A percentile compares a stretch with the other conserved stretches of the same genome.
Conservation (phyloP, 2,888 invertebrate genomes). For the Lymantria monacha region DNA sequence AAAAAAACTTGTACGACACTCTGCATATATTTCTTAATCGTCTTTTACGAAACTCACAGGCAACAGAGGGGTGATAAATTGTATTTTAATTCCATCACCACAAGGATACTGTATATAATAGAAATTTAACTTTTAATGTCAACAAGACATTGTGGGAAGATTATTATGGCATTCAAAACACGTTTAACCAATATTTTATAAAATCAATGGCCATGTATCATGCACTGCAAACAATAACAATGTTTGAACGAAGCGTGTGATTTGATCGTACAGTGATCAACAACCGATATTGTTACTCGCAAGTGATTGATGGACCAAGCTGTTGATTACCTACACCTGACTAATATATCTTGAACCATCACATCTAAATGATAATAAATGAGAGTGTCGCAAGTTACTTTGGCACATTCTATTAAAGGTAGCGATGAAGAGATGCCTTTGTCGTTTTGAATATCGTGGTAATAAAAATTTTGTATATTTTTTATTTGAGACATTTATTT, state of each 20-base stretch:
- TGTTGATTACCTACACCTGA: conserved; percentile 29
- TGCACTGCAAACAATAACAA: conserved; percentile 23
- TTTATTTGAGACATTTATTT: neutral
- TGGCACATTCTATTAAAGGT: neutral
- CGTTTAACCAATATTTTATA: conserved; percentile 9
- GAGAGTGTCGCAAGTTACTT: conserved; percentile 1
- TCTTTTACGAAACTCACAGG: no score
- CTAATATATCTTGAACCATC: conserved; percentile 15
- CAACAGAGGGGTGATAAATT: no score
- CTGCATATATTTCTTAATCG: no score
- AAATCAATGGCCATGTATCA: conserved; percentile 18
- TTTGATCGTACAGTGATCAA: conserved; percentile 19
- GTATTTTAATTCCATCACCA: no score
- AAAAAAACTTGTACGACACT: no score
- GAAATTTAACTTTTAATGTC: no score
- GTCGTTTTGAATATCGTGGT: neutral
- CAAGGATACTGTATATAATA: no score
- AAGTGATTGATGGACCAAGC: conserved; percentile 32
- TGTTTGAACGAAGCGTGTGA: conserved; percentile 20
- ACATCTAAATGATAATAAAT: neutral
- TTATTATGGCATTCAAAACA: neutral
- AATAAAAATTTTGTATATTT: neutral
- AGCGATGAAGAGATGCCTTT: neutral
- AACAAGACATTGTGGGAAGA: neutral
- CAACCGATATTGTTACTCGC: conserved; percentile 19